Base-by-base conservation (phyloP, 2,113 vertebrate species). In the Pelusios castaneus region DNA sequence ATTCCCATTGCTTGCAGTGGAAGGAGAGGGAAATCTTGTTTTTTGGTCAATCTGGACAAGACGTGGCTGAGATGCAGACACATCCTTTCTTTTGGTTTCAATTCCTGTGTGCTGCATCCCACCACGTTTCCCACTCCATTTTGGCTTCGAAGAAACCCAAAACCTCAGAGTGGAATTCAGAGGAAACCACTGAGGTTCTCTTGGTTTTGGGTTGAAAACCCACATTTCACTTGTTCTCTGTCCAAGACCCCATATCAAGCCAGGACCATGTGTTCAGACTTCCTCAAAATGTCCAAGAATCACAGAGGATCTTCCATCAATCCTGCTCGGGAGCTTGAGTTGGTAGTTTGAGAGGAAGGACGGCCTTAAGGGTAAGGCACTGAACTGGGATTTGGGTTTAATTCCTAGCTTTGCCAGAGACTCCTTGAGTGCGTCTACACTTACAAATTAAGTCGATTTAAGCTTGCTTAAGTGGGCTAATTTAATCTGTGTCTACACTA, bases 361-460 rank as follows among this genome's bases (percentile, higher is more conserved):
- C 79, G 56, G 70, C 2, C 49, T 73, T 56, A 6, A 29, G 13
- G 13, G 70, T 60, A 24, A 25, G 56, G 41, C 51, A 56, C 25
- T 80, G 38, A 58, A 34, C 1, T 1, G 0, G 1, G n/a, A 70
- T 55, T 22, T 56, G 31, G 10, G 45, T 43, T 54, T 51, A 24
- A 22, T 8, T 38, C 2, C 2, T 31, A 24, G 17, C 2, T 34
- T 14, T 73, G 81, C 45, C 47, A 85, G 34, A 25, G 7, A 16
- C 75, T 49, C 2, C 5, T n/a, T n/a, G n/a, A n/a, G n/a, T n/a
- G n/a, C n/a, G n/a, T n/a, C n/a, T n/a, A n/a, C n/a, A n/a, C n/a
- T n/a, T n/a, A n/a, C n/a, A n/a, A n/a, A n/a, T n/a, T n/a, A n/a
- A n/a, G n/a, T n/a, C n/a, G n/a, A n/a, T n/a, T n/a, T n/a, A n/a